phyloP scores from a whole-genome alignment of 2,888 invertebrate species.

The Orchestes rusci region DNA sequence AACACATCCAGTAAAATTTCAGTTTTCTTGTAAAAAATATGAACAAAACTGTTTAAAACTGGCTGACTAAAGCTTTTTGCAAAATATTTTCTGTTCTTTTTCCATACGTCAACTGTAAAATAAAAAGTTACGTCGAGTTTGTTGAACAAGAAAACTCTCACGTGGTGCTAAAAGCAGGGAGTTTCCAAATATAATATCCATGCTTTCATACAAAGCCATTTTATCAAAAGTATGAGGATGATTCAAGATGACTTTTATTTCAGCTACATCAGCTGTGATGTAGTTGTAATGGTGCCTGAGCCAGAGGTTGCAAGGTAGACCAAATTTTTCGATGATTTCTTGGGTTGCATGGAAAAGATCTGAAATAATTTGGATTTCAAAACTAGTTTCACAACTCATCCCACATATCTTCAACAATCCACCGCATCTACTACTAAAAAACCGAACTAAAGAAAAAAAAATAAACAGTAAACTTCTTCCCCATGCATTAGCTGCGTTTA shows the following conservation, averaged over 20 bases:
- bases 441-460: too few relatives aligned
- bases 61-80: slow-evolving; percentile 23
- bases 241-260: slow-evolving; percentile 22
- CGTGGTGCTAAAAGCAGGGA: slow-evolving; percentile 20
- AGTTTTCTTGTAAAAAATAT: slow-evolving; percentile 21
- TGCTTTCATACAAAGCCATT: slow-evolving; percentile 15
- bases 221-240: slow-evolving; percentile 21
- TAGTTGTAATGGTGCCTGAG: slow-evolving; percentile 24
- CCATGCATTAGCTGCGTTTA: too few relatives aligned
- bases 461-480: too few relatives aligned
- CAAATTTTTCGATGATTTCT: slow-evolving; percentile 15
- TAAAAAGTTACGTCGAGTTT: too few relatives aligned
- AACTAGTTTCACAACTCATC: background rate
- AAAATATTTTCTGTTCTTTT: slow-evolving; percentile 19
- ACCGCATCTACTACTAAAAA: too few relatives aligned
- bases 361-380: slow-evolving; percentile 9
- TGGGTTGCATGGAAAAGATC: slow-evolving; percentile 19
- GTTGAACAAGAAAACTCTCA: too few relatives aligned
- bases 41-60: slow-evolving; percentile 20
- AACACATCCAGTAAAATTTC: slow-evolving; percentile 18
- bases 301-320: slow-evolving; percentile 23
- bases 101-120: slow-evolving; percentile 22
- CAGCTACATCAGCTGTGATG: slow-evolving; percentile 20
- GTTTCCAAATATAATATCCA: slow-evolving; percentile 13
- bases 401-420: too few relatives aligned